Base-by-base conservation (phyloP, 2,113 vertebrate species). In the Mesoclemmys tuberculata region DNA sequence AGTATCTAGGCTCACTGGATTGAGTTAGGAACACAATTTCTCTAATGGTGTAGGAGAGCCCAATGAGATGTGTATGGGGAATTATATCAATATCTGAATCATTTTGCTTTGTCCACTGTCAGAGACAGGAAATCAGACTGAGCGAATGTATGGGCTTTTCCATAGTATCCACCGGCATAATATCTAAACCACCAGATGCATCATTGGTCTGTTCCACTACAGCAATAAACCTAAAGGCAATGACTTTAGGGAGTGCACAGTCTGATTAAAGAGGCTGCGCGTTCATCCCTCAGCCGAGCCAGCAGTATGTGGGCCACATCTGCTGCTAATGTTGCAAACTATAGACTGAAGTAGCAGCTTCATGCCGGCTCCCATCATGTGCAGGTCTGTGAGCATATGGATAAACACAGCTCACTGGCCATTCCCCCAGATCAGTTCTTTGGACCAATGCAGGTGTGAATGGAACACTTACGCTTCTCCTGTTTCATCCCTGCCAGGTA, bases 191-290 rank as follows among this genome's bases (percentile, higher is more conserved):
- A 86, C 64, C 26, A 77, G 74, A 54, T 71, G 38, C n/a, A 85
- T 84, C 27, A 21, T 58, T 44, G 61, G 6, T 49, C 81, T 21
- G n/a, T 97, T 95, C 89, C 93, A 87, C 75, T 77, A 51, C 80
- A 87, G 87, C 85, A 92, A 94, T 95, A 95, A 96, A 96, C 94
- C 94, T 75, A 89, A 94, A 95, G 27, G 81, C 93, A 95, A 92
- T 96, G 93, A 84, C 52, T 90, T 85, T 92, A 93, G 88, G 86
- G 92, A 90, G 44, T 44, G 80, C 90, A 64, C 5, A 2, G 48
- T 22, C 56, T 93, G 93, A 96, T 97, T 95, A 95, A 95, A 92
- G 46, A 5, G 1, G 16, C 94, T 94, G 94, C 93, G 82, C 0
- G 1, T 11, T 41, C 41, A 13, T 77, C 24, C 41, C 87, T 91